Evolutionary conservation across 2,113 vertebrate species (phyloP).

Genomic region (Chlorodrepanis virens): DNA sequence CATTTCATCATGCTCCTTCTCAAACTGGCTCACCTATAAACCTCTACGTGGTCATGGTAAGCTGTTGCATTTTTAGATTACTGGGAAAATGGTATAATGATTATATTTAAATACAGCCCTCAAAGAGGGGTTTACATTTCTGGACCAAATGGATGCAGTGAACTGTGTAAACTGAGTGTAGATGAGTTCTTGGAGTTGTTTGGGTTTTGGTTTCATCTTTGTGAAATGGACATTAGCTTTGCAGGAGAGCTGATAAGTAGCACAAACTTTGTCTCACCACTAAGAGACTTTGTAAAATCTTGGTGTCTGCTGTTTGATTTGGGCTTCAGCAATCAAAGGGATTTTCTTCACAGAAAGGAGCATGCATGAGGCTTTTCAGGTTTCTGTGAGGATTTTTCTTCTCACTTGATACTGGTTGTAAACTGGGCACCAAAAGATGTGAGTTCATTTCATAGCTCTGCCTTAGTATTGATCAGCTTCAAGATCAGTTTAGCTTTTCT

Average conservation of each 20-base stretch:
- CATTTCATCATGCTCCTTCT: slow-evolving; percentile 45
- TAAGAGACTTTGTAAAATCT: slow-evolving; percentile 1
- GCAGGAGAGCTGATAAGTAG: slow-evolving; percentile 49
- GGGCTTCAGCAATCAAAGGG: slow-evolving; percentile 19
- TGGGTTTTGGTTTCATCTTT: slow-evolving; percentile 35
- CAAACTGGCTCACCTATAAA: slow-evolving; percentile 32
- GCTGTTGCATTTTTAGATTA: slow-evolving; percentile 40
- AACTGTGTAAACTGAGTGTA: slow-evolving; percentile 49
- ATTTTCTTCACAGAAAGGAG: slow-evolving; percentile 18
- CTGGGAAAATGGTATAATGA: slow-evolving; percentile 39
- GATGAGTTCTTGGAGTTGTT: slow-evolving; percentile 48
- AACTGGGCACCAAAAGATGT: neutral
- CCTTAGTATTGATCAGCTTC: neutral
- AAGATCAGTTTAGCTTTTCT: neutral
- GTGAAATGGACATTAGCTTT: slow-evolving; percentile 47
- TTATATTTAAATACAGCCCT: slow-evolving; percentile 26
- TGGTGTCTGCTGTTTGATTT: neutral
- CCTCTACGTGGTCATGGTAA: slow-evolving; percentile 4
- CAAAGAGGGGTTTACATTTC: slow-evolving; percentile 35
- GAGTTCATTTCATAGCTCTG: neutral
- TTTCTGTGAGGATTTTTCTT: slow-evolving; percentile 37
- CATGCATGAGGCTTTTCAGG: slow-evolving; percentile 18
- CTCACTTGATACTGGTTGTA: neutral
- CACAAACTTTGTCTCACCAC: neutral
- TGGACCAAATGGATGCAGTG: slow-evolving; percentile 46